Conservation (phyloP, 2,797 vertebrate species). For the Hylomyscus alleni region DNA sequence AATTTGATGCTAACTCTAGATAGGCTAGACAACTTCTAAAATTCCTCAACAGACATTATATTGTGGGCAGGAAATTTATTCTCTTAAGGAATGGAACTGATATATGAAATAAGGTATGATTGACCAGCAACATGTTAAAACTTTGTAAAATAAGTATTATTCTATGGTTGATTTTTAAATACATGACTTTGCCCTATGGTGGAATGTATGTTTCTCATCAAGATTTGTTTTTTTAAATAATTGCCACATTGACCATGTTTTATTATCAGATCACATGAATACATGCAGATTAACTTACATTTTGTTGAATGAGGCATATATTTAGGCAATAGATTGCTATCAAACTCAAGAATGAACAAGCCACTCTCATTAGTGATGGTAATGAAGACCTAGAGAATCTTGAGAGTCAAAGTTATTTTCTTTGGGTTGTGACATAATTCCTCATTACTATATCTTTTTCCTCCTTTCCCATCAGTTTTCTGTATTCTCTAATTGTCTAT, state of each 20-base stretch:
- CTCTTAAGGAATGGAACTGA: constrained; percentile 10
- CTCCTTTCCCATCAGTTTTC: background rate
- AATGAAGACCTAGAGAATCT: background rate
- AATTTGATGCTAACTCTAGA: constrained; percentile 35
- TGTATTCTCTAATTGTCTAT: background rate
- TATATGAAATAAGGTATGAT: constrained; percentile 22
- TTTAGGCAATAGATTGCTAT: background rate
- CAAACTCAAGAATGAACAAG: constrained; percentile 14
- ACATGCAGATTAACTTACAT: background rate
- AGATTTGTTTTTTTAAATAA: constrained; percentile 24
- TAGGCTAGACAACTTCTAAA: constrained; percentile 7
- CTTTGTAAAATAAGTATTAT: background rate
- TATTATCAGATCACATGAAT: constrained; percentile 43
- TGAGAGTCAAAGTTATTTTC: constrained; percentile 8
- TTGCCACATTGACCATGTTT: background rate
- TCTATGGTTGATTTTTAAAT: constrained; percentile 53
- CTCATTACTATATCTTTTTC: background rate
- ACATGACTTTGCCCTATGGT: background rate
- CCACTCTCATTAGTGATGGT: background rate
- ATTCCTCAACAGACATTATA: constrained; percentile 21
- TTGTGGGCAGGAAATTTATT: constrained; percentile 17
- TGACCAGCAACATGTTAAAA: constrained; percentile 31
- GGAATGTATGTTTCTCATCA: constrained; percentile 47
- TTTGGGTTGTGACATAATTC: constrained; percentile 14
- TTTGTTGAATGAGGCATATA: background rate